Base-by-base conservation (phyloP, 2,113 vertebrate genomes). In the Myanophis thanlyinensis region DNA sequence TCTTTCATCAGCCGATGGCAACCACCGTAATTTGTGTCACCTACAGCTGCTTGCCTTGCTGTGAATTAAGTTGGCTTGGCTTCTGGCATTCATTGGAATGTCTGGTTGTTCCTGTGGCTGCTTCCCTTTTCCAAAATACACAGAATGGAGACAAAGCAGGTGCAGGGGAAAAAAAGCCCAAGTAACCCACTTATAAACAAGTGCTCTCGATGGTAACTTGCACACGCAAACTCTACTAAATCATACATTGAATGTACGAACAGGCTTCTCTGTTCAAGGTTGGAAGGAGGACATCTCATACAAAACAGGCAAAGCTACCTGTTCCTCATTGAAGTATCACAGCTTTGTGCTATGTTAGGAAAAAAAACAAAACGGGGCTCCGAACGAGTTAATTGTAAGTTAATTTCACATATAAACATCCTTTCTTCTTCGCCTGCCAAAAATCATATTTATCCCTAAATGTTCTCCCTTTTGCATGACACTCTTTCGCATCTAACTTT, bases 261-360 rank as follows among this genome's bases (percentile, higher is more conserved):
- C 56, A 0, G 1, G 7, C 48, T 54, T 27, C 40, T 35, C 18
- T 62, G 40, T 2, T 4, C 9, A 49, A 87, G 48, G 9, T 5
- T 73, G 0, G 5, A 0, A 20, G 87, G 85, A n/a, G 89, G 25
- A 87, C 12, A 87, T 30, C 46, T 89, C 0, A 0, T 40, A 48
- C 0, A 30, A n/a, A 62, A 40, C 1, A 0, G 40, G 8, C 25
- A 20, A 56, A 44, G 85, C 52, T 3, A 30, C 11, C 46, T 86
- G 54, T 27, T 40, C 35, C 47, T 0, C 53, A 1, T 4, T 15
- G 27, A 23, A 1, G 0, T 0, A 0, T 0, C 87, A 20, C 22
- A 20, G 89, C 87, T 35, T 11, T 59, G 13, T 84, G 86, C 48
- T 88, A 25, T 3, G 1, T 0, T 62, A 2, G 10, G 62, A 4